These are phyloP conservation scores for Drosophila pseudotalamancana DNA, from an alignment of 2,888 invertebrate species.

Conservation along the genomic window DNA sequence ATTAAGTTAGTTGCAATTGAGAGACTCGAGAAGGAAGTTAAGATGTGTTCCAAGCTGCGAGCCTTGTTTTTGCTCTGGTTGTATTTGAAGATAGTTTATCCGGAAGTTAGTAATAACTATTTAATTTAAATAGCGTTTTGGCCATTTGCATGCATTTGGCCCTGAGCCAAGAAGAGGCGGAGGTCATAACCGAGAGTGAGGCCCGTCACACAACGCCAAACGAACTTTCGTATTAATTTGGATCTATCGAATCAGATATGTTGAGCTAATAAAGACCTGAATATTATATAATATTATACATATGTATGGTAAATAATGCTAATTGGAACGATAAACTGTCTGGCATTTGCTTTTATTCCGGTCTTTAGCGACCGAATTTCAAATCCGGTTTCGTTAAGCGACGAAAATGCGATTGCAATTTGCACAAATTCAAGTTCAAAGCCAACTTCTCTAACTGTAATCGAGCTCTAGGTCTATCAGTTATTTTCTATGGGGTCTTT, in stretches of 20 bases:
- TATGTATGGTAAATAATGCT: conserved; percentile 30
- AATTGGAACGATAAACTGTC: conserved; percentile 25
- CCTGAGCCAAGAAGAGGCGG: conserved; percentile 12
- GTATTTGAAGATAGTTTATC: fast-evolving
- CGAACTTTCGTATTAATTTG: conserved; percentile 4
- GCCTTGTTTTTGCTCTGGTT: conserved; percentile 18
- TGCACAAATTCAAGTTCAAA: conserved; percentile 45
- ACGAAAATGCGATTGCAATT: conserved; percentile 7
- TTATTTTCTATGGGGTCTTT: conserved; percentile 38
- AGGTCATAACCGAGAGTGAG: conserved; percentile 40
- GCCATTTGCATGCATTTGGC: conserved; percentile 7
- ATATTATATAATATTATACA: neutral
- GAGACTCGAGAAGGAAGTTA: neutral
- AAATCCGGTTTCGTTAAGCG: conserved; percentile 42
- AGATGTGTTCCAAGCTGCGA: conserved; percentile 21
- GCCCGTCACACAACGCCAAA: conserved; percentile 16
- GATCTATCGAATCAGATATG: neutral
- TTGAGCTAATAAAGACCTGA: conserved; percentile 16
- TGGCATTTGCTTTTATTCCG: conserved; percentile 15
- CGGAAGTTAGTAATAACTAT: neutral
- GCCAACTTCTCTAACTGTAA: conserved; percentile 21
- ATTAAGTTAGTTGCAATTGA: conserved; percentile 1
- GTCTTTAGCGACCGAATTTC: neutral
- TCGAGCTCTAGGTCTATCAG: neutral
- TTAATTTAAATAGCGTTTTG: conserved; percentile 19